phyloP scores from a whole-genome alignment of 1,140 invertebrate genomes.

The Arion vulgaris region DNA sequence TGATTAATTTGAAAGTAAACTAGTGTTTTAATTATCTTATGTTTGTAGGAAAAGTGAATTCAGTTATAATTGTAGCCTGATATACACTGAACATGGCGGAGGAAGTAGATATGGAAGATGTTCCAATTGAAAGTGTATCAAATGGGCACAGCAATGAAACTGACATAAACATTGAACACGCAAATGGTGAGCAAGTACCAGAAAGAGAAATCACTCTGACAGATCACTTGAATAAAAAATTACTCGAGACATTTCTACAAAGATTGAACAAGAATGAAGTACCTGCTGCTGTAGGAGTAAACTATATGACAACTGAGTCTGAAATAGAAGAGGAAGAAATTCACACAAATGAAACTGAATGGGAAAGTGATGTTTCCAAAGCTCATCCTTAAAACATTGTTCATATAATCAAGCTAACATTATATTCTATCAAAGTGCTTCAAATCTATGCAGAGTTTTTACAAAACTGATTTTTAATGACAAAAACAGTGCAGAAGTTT shows the following conservation, averaged over 20 bases:
- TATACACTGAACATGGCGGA: not conserved
- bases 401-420: not conserved
- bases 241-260: not conserved
- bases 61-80: not conserved
- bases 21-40: too few relatives aligned
- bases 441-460: not conserved
- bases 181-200: not conserved
- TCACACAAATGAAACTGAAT: not conserved
- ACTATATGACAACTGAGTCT: not conserved
- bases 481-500: not conserved
- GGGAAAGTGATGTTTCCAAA: not conserved
- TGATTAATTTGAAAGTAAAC: too few relatives aligned
- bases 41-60: not conserved
- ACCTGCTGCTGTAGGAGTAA: not conserved
- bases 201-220: conserved; percentile 12
- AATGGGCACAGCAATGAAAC: conserved; percentile 4
- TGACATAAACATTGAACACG: not conserved
- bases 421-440: not conserved
- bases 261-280: conserved; percentile 16
- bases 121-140: not conserved
- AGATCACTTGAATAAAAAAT: conserved; percentile 11
- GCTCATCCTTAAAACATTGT: not conserved
- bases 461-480: not conserved
- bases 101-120: not conserved
- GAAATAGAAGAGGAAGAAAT: not conserved